Base-by-base conservation (phyloP, 2,888 invertebrate genomes). In the Chloromyia formosa region DNA sequence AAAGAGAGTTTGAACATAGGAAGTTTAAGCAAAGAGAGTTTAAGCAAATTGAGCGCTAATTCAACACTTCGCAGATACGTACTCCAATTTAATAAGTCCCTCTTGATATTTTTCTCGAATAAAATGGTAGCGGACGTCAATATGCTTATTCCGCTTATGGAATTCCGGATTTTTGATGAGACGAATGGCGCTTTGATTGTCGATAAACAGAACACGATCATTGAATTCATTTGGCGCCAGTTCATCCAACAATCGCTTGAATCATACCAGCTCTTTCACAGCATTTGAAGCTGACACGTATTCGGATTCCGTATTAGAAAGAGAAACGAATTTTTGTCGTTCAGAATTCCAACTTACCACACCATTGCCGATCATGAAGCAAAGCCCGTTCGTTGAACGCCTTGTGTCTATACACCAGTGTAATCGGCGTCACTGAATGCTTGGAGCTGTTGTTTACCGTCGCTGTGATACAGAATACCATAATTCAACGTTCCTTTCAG, bases 291-390 rank as follows among this genome's bases (percentile, higher is more conserved):
- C 77, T 10, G 81, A 79, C 22, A 81, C 78, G 71, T 81, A 82
- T 75, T 82, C 81, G 0, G 82, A 79, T 72, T 82, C 81, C 1
- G 80, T 80, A 0, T 80, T 81, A 4, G 81, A 81, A 10, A 81
- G 42, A 49, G 81, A 76, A 14, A 83, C 81, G 5, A 76, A 76
- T 71, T 78, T 74, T 76, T 83, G 82, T 49, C 79, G 64, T 74
- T 80, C 75, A 53, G 81, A 82, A 16, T 71, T 42, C 82, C 82
- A 83, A 0, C 79, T 77, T 2, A 83, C 77, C 12, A 74, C 66
- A 49, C 60, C 49, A 23, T 40, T 16, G 45, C 10, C 72, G 74
- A 23, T 73, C 16, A 20, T 72, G 42, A 2, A 77, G 45, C 27
- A 76, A 74, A 42, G 42, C 71, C 53, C 73, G 75, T 69, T 74